A percentile compares a stretch with the other conserved stretches of the same genome.
Evolutionary conservation across 2,113 vertebrate species (phyloP).

Genomic region (Origma solitaria): DNA sequence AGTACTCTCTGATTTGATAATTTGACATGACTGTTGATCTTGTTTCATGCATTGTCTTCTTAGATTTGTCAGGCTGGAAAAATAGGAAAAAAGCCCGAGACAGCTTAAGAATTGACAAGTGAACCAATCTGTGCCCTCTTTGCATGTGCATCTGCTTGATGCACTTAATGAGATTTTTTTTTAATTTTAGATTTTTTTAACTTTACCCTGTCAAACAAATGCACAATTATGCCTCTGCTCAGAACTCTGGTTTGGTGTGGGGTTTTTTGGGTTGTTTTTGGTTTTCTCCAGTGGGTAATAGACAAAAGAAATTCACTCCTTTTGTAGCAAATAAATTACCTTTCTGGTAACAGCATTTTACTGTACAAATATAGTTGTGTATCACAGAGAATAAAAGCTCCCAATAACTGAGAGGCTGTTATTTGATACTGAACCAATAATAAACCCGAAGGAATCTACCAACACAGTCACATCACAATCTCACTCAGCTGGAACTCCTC

Average conservation of each 20-base stretch:
- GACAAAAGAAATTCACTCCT: neutral
- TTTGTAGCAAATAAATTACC: neutral
- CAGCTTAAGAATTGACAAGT: neutral
- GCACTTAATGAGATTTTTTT: neutral
- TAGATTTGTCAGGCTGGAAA: constrained; percentile 58
- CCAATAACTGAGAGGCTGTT: neutral
- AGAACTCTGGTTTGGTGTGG: neutral
- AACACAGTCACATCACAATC: neutral
- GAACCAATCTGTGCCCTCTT: constrained; percentile 9
- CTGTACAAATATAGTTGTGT: neutral
- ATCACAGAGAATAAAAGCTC: neutral
- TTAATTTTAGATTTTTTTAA: neutral
- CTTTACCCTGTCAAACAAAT: neutral
- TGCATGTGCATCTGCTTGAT: neutral
- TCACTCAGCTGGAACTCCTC: neutral
- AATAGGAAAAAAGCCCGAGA: neutral
- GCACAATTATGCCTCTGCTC: neutral
- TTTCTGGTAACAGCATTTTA: neutral
- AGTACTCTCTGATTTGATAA: constrained; percentile 27
- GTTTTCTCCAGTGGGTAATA: neutral
- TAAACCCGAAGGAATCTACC: neutral
- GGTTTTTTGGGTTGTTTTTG: neutral
- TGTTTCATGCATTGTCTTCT: constrained; percentile 55
- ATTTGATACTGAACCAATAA: neutral
- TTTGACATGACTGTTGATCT: constrained; percentile 52